phyloP scores from a whole-genome alignment of 1,140 invertebrate genomes.

The Laupala kohalensis region DNA sequence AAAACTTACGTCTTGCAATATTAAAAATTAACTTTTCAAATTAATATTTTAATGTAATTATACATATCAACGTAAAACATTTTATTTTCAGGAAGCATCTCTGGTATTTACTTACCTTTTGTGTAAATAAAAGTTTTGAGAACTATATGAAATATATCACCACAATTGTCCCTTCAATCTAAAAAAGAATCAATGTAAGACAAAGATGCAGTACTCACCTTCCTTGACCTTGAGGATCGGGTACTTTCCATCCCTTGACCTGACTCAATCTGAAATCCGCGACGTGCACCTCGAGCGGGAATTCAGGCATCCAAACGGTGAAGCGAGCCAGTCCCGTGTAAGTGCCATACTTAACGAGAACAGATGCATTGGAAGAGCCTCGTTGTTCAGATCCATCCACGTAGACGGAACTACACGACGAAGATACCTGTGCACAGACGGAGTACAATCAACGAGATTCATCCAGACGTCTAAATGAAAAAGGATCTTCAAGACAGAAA shows the following conservation, averaged over 20 bases:
- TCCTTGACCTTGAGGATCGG: conserved; percentile 58
- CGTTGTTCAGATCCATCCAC: conserved; percentile 91
- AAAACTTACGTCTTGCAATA: too few relatives aligned
- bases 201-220: too few relatives aligned
- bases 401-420: conserved; percentile 91
- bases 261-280: conserved; percentile 80
- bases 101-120: too few relatives aligned
- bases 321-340: conserved; percentile 78
- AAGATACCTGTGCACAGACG: conserved; percentile 59
- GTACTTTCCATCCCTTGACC: conserved; percentile 75
- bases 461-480: background rate
- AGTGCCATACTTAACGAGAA: conserved; percentile 86
- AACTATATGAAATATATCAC: too few relatives aligned
- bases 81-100: too few relatives aligned
- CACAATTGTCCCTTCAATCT: too few relatives aligned
- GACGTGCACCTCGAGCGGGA: conserved; percentile 79
- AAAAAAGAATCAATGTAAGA: too few relatives aligned
- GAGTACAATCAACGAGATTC: background rate
- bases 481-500: background rate
- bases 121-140: too few relatives aligned
- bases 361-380: conserved; percentile 85
- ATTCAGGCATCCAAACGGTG: conserved; percentile 93
- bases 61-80: too few relatives aligned
- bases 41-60: too few relatives aligned
- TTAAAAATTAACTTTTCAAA: too few relatives aligned